phyloP scores from a whole-genome alignment of 1,140 invertebrate genomes.

The Ctenoplectra terminalis region DNA sequence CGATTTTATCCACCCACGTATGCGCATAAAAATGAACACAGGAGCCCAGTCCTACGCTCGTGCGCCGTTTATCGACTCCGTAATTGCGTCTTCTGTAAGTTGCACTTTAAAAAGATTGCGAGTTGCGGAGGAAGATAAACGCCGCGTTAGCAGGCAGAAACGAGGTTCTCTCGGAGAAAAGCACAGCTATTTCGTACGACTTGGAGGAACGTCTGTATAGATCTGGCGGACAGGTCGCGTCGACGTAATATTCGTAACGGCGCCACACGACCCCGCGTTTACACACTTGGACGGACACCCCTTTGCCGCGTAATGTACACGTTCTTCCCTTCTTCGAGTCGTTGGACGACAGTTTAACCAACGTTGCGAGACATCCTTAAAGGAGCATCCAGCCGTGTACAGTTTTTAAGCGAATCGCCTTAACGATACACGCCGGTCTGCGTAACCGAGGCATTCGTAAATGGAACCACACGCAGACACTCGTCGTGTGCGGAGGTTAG shows the following conservation, averaged over 20 bases:
- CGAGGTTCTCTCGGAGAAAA: background rate
- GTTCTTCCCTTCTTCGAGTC: background rate
- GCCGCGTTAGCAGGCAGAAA: background rate
- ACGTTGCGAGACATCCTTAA: slow-evolving; percentile 43
- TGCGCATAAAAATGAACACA: background rate
- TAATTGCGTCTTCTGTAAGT: background rate
- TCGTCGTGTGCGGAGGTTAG: background rate
- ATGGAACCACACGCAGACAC: background rate
- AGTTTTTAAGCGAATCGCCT: slow-evolving; percentile 41
- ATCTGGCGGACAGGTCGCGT: background rate
- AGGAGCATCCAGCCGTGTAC: slow-evolving; percentile 38
- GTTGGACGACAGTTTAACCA: slow-evolving; percentile 35
- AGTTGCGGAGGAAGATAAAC: background rate
- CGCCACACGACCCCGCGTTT: slow-evolving; percentile 45
- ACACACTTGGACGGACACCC: slow-evolving; percentile 44
- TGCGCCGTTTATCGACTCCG: background rate
- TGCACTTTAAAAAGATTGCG: no score
- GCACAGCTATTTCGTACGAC: background rate
- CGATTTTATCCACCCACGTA: background rate
- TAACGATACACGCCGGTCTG: slow-evolving; percentile 29
- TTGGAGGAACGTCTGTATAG: background rate
- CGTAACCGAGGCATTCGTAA: background rate
- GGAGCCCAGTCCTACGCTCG: no score
- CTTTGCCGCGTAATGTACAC: slow-evolving; percentile 50
- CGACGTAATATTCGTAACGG: slow-evolving; percentile 12